Evolutionary conservation across 2,113 vertebrate genomes (phyloP).

Genomic region (Chloroceryle aenea): DNA sequence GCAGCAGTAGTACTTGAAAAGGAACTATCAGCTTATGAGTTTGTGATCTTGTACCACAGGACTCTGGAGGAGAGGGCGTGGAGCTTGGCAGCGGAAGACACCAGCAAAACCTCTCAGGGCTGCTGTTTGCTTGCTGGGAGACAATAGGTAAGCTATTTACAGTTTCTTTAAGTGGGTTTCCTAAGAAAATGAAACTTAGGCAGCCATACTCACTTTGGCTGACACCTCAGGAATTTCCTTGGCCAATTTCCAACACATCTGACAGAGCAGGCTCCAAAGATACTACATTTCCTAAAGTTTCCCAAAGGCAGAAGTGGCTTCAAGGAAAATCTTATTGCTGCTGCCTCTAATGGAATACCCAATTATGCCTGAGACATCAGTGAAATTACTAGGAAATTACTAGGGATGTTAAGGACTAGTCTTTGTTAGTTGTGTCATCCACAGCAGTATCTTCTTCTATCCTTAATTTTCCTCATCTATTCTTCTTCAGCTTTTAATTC

Average conservation of each 20-base stretch:
- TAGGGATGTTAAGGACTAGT: neutral
- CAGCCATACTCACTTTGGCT: neutral
- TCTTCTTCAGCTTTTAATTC: neutral
- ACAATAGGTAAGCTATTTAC: accelerated
- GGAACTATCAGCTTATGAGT: neutral
- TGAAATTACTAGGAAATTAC: neutral
- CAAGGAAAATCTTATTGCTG: neutral
- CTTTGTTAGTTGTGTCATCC: neutral
- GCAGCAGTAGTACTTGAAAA: neutral
- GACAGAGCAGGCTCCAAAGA: neutral
- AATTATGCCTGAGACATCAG: neutral
- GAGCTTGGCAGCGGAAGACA: neutral
- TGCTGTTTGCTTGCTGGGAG: neutral
- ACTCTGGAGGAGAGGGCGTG: neutral
- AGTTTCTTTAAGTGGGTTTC: neutral
- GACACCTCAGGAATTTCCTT: neutral
- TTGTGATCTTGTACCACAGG: neutral
- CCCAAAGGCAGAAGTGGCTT: neutral
- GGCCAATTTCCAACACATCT: neutral
- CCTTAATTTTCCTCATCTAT: neutral
- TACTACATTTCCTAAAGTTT: neutral
- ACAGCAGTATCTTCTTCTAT: neutral
- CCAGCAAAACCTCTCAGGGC: neutral
- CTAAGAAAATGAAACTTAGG: neutral
- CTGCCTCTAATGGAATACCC: neutral